Conservation (phyloP, 2,888 invertebrate species). For the Orchestes rusci region DNA sequence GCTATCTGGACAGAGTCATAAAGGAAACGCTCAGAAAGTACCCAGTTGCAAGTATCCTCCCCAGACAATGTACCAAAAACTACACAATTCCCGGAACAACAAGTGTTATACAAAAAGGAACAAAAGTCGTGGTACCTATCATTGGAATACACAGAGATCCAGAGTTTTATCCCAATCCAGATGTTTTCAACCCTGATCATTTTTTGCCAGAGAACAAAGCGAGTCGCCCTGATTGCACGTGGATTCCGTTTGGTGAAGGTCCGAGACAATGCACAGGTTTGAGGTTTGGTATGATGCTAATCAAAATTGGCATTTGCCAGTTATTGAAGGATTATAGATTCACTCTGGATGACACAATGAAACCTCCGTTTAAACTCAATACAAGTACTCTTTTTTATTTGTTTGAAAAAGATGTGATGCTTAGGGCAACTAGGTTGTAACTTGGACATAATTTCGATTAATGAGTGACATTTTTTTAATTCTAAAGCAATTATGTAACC, state of each 20-base stretch:
- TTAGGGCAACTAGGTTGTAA: background rate
- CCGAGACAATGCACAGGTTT: constrained; percentile 21
- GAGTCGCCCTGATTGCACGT: constrained; percentile 9
- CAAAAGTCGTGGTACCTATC: constrained; percentile 27
- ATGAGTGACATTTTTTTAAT: no score
- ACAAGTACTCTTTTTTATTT: background rate
- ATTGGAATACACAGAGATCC: constrained; percentile 35
- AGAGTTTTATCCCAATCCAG: constrained; percentile 39
- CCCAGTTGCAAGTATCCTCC: background rate
- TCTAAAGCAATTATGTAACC: no score
- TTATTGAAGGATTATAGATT: constrained; percentile 14
- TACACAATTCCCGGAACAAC: background rate
- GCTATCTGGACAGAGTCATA: constrained; percentile 21
- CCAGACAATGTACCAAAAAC: constrained; percentile 5
- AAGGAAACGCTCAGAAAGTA: constrained; percentile 5
- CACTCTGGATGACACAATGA: constrained; percentile 26
- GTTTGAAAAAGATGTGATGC: background rate
- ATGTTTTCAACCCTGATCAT: constrained; percentile 18
- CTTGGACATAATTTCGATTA: no score
- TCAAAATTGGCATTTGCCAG: constrained; percentile 14
- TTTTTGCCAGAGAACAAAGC: constrained; percentile 2
- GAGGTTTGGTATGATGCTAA: constrained; percentile 20
- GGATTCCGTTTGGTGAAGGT: constrained; percentile 18
- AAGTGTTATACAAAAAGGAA: constrained; percentile 3
- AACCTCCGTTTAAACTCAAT: constrained; percentile 17